These are phyloP conservation scores for Hesperophylax magnus DNA, from an alignment of 1,140 invertebrate genomes.

Conservation along the genomic window DNA sequence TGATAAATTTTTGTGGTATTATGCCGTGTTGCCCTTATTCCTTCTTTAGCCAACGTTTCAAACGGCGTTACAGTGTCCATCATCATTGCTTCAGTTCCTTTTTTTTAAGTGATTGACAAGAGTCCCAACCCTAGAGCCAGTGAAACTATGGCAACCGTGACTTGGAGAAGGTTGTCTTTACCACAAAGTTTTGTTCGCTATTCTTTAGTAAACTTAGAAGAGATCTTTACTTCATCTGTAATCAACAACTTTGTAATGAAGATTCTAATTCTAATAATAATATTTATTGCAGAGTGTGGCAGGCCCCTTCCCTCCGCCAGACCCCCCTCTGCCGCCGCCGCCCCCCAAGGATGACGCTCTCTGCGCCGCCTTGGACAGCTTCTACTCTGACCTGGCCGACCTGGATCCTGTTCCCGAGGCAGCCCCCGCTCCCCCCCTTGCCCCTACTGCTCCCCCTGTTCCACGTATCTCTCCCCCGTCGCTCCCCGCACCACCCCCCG, in stretches of 20 bases:
- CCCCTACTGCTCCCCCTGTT: not conserved
- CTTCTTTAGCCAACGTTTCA: too few species aligned
- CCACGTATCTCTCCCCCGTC: not conserved
- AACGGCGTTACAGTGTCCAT: too few species aligned
- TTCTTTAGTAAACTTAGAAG: too few species aligned
- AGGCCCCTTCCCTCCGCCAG: not conserved
- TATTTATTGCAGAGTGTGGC: not conserved
- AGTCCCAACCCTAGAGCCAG: too few species aligned
- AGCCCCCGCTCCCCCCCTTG: not conserved
- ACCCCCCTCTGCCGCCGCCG: not conserved
- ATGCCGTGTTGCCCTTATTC: too few species aligned
- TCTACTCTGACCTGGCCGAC: conserved; percentile 53
- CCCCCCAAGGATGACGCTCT: conserved; percentile 34
- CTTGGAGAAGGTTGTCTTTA: too few species aligned
- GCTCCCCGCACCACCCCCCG: not conserved
- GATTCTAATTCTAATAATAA: not conserved
- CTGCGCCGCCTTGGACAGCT: conserved; percentile 47
- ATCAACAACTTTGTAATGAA: not conserved
- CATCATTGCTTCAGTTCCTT: too few species aligned
- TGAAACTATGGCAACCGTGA: too few species aligned
- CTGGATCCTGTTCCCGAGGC: conserved; percentile 25
- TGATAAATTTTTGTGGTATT: too few species aligned
- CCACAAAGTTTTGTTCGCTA: too few species aligned
- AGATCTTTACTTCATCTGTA: not conserved
- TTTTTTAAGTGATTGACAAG: too few species aligned